Evolutionary conservation across 1,140 invertebrate genomes (phyloP), one percentile per base, ranked within the genome.

Genomic region (Diuraphis noxia): DNA sequence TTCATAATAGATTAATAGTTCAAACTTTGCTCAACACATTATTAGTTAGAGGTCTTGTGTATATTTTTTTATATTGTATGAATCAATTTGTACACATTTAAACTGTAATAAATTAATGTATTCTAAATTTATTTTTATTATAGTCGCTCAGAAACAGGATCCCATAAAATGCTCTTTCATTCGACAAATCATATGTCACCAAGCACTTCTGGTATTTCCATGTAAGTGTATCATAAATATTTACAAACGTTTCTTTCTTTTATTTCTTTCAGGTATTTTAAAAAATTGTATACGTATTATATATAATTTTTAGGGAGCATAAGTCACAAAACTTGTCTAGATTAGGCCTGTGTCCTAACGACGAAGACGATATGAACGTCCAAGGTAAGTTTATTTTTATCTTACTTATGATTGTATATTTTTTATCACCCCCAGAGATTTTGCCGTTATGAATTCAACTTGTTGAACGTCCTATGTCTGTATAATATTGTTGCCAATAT

Each of bases 101-200:
- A 21, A 30, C 40, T 17, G n/a, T 41, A 43, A 84, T 84, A 38
- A 4, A 40, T 43, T 84, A 72, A 72, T 72, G 56, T n/a, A 43
- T 84, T 84, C 30, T n/a, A 41, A 43, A 84, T 52, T 86, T 25
- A n/a, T 49, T 91, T 91, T n/a, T 38, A 36, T 43, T 81, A 23
- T 63, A 91, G 89, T 30, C 89, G 77, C 23, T 91, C 89, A 38
- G 89, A 91, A 91, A 91, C 77, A 38, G 89, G 89, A 46, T 91
- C 89, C 34, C 89, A 91, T 38, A 91, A 81, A 82, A 91, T 91
- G 89, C 77, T 91, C 1, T 91, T 82, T 40, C 89, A 91, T 52
- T 52, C 77, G 23, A 38, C 63, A 81, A 91, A 91, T 40, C 89
- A 91, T 46, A 81, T 91, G 77, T 91, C 89, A 1, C 89, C 89